Evolutionary conservation across 2,888 invertebrate genomes (phyloP).

Genomic region (Drosophila silvestris): DNA sequence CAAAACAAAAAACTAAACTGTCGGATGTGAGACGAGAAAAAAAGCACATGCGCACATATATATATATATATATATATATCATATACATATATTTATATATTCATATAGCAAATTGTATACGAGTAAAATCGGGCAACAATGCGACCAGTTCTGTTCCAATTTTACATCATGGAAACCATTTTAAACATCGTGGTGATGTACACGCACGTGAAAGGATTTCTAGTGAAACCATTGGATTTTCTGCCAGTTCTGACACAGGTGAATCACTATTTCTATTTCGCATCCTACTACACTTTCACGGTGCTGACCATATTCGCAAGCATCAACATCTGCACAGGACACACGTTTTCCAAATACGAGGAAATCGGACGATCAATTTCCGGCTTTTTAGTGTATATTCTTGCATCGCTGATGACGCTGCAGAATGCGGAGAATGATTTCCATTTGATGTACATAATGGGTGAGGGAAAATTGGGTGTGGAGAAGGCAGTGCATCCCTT

Average conservation of each 20-base stretch:
- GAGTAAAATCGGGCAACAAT: slow-evolving; percentile 16
- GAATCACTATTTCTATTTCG: slow-evolving; percentile 14
- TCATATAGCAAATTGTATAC: neutral
- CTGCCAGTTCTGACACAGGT: rapidly evolving
- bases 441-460: slow-evolving; percentile 31
- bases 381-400: slow-evolving; percentile 23
- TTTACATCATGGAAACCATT: slow-evolving; percentile 38
- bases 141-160: slow-evolving; percentile 44
- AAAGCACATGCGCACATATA: neutral
- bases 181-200: slow-evolving; percentile 20
- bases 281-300: slow-evolving; percentile 30
- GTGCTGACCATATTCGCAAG: slow-evolving; percentile 43
- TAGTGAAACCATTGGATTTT: slow-evolving; percentile 4
- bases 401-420: slow-evolving; percentile 43
- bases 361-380: slow-evolving; percentile 42
- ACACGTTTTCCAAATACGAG: neutral
- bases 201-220: slow-evolving; percentile 41
- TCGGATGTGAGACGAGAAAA: neutral
- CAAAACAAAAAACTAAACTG: neutral
- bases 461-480: neutral
- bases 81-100: neutral
- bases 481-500: slow-evolving; percentile 46
- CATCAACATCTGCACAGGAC: slow-evolving; percentile 54
- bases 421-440: slow-evolving; percentile 44
- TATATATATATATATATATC: neutral